phyloP scores from a whole-genome alignment of 2,888 invertebrate genomes.

The Phasia obesa region DNA sequence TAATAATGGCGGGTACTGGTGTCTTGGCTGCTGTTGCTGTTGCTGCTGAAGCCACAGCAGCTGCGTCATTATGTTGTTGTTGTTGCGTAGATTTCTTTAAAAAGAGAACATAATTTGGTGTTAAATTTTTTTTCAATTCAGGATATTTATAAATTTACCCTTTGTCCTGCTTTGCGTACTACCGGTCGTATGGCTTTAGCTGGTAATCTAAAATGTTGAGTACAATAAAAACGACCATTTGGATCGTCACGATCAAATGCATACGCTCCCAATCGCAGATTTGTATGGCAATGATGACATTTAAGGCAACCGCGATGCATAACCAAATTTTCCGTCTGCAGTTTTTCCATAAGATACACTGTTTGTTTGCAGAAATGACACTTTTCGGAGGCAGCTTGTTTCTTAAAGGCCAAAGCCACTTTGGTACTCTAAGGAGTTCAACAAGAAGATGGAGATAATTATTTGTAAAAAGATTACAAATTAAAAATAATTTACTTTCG shows the following conservation, averaged over 20 bases:
- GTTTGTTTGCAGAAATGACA: conserved; percentile 95
- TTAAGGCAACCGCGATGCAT: conserved; percentile 97
- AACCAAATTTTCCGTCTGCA: conserved; percentile 94
- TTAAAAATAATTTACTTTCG: too few relatives aligned
- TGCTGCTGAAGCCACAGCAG: conserved; percentile 20
- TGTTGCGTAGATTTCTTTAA: conserved; percentile 73
- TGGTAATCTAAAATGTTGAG: conserved; percentile 88
- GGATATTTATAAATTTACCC: conserved; percentile 70
- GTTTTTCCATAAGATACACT: conserved; percentile 96
- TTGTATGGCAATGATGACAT: conserved; percentile 95
- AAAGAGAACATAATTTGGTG: neutral
- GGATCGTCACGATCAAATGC: conserved; percentile 88
- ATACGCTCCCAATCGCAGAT: conserved; percentile 90
- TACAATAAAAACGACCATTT: conserved; percentile 88
- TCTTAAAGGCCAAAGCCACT: conserved; percentile 85
- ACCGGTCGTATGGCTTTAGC: conserved; percentile 83
- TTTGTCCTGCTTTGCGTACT: conserved; percentile 75
- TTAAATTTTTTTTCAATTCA: neutral
- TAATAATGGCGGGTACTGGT: conserved; percentile 35
- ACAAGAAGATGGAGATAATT: neutral
- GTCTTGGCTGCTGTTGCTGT: conserved; percentile 54
- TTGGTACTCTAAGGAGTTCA: conserved; percentile 83
- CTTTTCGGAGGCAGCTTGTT: conserved; percentile 88
- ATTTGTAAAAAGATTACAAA: too few relatives aligned
- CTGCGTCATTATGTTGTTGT: conserved; percentile 64